Conservation (phyloP, 2,113 vertebrate species). For the Suricata suricatta region DNA sequence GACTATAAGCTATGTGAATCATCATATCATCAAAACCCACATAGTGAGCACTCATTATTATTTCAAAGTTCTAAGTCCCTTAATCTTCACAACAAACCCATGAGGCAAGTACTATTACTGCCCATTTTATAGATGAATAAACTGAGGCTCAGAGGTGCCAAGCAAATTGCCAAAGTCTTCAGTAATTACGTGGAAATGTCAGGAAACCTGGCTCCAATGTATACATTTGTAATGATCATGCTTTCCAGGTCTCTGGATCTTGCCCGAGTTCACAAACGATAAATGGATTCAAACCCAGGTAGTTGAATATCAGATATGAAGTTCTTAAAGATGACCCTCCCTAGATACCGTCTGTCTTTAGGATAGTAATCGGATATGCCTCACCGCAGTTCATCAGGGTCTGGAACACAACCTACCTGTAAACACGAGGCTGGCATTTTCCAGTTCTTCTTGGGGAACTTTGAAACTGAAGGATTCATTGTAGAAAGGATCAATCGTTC, state of each 20-base stretch:
- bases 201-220: neutral
- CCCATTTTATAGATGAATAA: constrained; percentile 3
- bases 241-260: neutral
- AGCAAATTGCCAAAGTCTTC: neutral
- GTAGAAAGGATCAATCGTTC: constrained; percentile 94
- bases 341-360: neutral
- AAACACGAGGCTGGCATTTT: constrained; percentile 93
- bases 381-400: neutral
- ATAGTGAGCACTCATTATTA: neutral
- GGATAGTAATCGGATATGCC: neutral
- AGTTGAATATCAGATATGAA: neutral
- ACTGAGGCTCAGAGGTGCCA: neutral
- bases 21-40: neutral
- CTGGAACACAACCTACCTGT: constrained; percentile 85
- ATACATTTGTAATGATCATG: neutral
- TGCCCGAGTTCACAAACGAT: neutral
- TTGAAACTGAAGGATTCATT: constrained; percentile 95
- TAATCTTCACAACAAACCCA: neutral
- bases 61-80: neutral
- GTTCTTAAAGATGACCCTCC: neutral
- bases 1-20: neutral
- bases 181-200: neutral
- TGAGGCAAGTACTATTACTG: neutral
- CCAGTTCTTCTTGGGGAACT: constrained; percentile 91
- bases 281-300: neutral